Conservation (phyloP, 1,140 invertebrate genomes). For the Nephila pilipes region DNA sequence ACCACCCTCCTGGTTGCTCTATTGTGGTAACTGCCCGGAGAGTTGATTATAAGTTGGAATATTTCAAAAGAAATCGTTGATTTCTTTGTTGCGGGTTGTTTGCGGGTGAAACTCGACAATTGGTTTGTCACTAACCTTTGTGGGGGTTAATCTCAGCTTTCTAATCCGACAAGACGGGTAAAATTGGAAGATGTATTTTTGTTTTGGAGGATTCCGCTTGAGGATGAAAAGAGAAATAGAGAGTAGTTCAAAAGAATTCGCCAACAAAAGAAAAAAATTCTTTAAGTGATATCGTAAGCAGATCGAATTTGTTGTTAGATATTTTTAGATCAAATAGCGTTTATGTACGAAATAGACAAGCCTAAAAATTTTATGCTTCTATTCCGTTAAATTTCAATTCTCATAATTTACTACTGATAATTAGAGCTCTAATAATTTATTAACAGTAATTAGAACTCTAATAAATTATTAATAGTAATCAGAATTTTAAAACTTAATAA, state of each 20-base stretch:
- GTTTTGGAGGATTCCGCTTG: background rate
- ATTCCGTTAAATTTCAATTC: too few species aligned
- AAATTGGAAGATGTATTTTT: background rate
- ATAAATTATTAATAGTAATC: too few species aligned
- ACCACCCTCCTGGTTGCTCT: constrained; percentile 35
- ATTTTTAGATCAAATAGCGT: too few species aligned
- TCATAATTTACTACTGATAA: too few species aligned
- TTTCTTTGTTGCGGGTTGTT: constrained; percentile 26
- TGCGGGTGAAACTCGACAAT: background rate
- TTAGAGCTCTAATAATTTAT: too few species aligned
- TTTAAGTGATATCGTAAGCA: background rate
- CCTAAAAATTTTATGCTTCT: too few species aligned
- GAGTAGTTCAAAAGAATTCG: background rate
- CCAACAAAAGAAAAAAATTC: background rate
- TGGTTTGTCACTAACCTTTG: background rate
- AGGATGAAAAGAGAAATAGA: background rate
- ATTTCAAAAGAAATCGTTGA: background rate
- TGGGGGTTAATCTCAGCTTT: background rate
- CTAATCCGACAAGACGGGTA: background rate
- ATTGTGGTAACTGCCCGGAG: background rate
- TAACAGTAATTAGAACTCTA: too few species aligned
- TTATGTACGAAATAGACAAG: too few species aligned
- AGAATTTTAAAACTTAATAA: too few species aligned
- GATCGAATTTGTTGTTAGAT: too few species aligned
- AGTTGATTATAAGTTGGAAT: constrained; percentile 52